Conservation (phyloP, 2,113 vertebrate genomes). For the Amblyopsis rosae region DNA sequence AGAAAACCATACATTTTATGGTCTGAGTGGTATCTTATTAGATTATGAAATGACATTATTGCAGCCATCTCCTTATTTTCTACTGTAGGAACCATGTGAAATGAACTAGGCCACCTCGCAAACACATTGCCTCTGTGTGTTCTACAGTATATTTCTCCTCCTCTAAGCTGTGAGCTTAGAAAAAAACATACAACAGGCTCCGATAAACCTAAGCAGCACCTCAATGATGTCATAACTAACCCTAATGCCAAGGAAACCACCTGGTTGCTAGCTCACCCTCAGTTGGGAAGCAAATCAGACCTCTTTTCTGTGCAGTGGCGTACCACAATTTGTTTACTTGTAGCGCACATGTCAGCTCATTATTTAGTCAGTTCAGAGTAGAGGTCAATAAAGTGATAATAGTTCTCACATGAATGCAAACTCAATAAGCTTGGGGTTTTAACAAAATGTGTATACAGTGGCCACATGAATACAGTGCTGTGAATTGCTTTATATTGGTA, state of each 20-base stretch:
- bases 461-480: not conserved
- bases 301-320: conserved; percentile 26
- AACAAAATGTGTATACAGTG: not conserved
- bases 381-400: conserved; percentile 39
- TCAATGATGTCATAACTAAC: conserved; percentile 33
- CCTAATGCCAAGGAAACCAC: conserved; percentile 56
- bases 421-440: conserved; percentile 1
- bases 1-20: not conserved
- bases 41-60: too few species aligned
- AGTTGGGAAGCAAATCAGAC: conserved; percentile 39
- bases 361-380: conserved; percentile 25
- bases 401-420: conserved; percentile 20
- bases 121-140: conserved; percentile 15
- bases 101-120: not conserved
- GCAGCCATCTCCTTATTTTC: too few species aligned
- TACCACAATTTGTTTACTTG: conserved; percentile 43
- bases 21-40: too few species aligned
- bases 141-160: not conserved
- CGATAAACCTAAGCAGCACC: conserved; percentile 34
- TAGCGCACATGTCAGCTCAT: conserved; percentile 22
- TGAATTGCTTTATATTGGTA: not conserved
- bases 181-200: conserved; percentile 25
- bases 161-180: conserved; percentile 13
- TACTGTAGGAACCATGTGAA: too few species aligned
- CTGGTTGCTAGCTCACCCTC: conserved; percentile 32